phyloP scores from a whole-genome alignment of 1,140 invertebrate species.

The Meloidogyne exigua region DNA sequence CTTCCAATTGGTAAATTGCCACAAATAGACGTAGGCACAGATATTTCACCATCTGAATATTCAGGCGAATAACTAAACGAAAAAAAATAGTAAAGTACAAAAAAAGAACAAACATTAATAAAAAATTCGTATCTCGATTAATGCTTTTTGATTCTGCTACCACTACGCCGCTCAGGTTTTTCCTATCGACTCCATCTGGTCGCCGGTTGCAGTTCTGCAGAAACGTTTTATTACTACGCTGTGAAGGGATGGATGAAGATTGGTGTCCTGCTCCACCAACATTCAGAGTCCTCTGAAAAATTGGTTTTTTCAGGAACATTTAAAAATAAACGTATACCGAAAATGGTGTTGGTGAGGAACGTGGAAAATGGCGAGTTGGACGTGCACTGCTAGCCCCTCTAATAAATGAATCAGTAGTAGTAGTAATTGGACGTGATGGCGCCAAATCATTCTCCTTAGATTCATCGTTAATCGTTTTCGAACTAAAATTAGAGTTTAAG shows the following conservation, averaged over 20 bases:
- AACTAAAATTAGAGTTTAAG: neutral
- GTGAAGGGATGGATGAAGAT: slow-evolving; percentile 11
- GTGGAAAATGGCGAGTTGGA: neutral
- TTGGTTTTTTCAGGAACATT: too few relatives aligned
- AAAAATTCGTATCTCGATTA: neutral
- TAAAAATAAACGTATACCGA: too few relatives aligned
- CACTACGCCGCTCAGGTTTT: neutral
- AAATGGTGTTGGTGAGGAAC: neutral
- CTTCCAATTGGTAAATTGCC: slow-evolving; percentile 1
- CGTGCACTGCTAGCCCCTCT: neutral
- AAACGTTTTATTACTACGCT: neutral
- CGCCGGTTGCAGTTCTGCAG: neutral
- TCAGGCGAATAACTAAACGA: neutral
- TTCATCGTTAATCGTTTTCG: neutral
- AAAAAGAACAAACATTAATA: neutral
- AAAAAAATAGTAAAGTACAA: neutral
- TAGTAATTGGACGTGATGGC: neutral
- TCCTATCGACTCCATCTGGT: neutral
- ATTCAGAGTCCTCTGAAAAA: too few relatives aligned
- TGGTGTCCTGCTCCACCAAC: neutral
- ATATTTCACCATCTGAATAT: neutral
- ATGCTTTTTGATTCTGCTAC: neutral
- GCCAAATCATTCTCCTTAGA: neutral
- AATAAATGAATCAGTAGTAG: neutral
- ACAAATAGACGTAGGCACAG: neutral